These are phyloP conservation scores for Zygogramma bicolorata DNA, from an alignment of 2,888 invertebrate species.

Conservation along the genomic window DNA sequence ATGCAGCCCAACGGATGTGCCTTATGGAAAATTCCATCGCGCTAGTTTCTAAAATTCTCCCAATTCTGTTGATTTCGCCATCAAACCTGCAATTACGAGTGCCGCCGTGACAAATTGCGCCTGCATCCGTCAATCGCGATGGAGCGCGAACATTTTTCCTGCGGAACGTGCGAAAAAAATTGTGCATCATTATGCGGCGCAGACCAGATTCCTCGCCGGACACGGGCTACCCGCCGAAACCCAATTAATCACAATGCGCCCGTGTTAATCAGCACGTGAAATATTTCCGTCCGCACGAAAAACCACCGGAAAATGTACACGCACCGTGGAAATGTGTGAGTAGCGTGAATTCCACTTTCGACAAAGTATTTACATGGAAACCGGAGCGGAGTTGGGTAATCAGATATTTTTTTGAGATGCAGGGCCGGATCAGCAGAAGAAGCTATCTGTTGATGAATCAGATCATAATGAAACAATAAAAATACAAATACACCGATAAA, in stretches of 20 bases:
- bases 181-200: background rate
- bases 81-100: too few relatives aligned
- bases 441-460: too few relatives aligned
- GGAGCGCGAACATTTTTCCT: background rate
- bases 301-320: constrained; percentile 35
- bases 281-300: constrained; percentile 38
- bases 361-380: background rate
- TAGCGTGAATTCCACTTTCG: constrained; percentile 28
- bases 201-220: background rate
- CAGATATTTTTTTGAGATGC: too few relatives aligned
- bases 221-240: background rate
- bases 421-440: too few relatives aligned
- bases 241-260: constrained; percentile 11
- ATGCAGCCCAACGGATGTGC: too few relatives aligned
- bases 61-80: too few relatives aligned
- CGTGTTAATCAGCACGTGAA: constrained; percentile 46
- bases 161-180: background rate
- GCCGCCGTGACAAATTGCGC: background rate
- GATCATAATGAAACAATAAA: too few relatives aligned
- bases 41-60: too few relatives aligned
- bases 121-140: background rate
- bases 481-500: too few relatives aligned
- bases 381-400: background rate
- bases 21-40: too few relatives aligned
- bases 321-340: too few relatives aligned